Percentiles rank a stretch among this genome's conserved stretches.
phyloP scores from a whole-genome alignment of 2,113 vertebrate genomes.

The Dicrurus megarhynchus region DNA sequence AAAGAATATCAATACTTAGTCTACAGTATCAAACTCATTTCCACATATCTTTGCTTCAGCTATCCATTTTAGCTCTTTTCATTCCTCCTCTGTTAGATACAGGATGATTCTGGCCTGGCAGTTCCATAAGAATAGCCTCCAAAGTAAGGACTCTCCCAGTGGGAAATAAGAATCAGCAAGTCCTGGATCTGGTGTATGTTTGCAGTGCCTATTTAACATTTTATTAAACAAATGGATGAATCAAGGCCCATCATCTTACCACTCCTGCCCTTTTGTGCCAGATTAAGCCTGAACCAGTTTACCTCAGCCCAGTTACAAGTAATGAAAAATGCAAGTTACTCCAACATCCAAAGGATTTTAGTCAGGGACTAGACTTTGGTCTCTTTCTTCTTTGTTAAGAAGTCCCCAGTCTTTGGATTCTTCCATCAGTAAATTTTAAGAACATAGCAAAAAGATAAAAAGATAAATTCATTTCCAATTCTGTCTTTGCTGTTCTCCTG shows the following conservation, averaged over 20 bases:
- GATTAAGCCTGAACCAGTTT: neutral
- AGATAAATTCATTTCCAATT: neutral
- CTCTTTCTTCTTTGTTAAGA: neutral
- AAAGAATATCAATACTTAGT: neutral
- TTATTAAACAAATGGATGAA: neutral
- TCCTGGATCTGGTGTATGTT: neutral
- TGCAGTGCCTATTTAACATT: neutral
- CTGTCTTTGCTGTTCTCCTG: neutral
- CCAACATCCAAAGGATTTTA: neutral
- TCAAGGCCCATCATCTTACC: neutral
- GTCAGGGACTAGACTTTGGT: neutral
- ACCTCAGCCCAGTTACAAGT: neutral
- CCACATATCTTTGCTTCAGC: neutral
- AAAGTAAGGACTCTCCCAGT: neutral
- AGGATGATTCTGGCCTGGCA: neutral
- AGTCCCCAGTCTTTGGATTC: neutral
- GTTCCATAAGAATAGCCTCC: neutral
- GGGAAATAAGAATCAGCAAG: neutral
- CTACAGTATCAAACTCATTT: neutral
- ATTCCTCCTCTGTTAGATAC: neutral
- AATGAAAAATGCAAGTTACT: neutral
- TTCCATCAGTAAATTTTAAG: neutral
- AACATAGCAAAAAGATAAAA: neutral
- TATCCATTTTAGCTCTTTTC: neutral
- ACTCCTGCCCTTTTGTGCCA: neutral